phyloP scores from a whole-genome alignment of 2,797 vertebrate species.

The Etheostoma perlongum region DNA sequence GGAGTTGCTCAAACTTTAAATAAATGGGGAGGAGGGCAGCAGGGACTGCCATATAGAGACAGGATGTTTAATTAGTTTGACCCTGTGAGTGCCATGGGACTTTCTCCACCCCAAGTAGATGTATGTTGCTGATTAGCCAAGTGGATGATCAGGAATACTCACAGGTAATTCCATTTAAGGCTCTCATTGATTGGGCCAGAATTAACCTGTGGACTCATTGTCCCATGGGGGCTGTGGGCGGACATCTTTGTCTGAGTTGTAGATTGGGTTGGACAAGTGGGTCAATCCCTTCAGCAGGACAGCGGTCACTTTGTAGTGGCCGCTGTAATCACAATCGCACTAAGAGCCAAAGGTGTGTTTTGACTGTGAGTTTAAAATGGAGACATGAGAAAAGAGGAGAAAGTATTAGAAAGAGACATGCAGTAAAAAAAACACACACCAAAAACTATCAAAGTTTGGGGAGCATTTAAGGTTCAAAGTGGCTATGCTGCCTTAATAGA shows the following conservation, averaged over 20 bases:
- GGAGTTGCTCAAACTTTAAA: slow-evolving; percentile 30
- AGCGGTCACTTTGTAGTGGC: slow-evolving; percentile 21
- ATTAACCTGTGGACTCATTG: slow-evolving; percentile 61
- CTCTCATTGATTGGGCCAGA: slow-evolving; percentile 67
- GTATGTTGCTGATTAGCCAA: slow-evolving; percentile 77
- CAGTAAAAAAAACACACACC: not conserved
- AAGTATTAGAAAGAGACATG: not conserved
- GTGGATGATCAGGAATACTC: slow-evolving; percentile 66
- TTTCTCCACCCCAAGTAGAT: slow-evolving; percentile 44
- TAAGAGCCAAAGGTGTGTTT: slow-evolving; percentile 3
- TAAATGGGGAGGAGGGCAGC: slow-evolving; percentile 46
- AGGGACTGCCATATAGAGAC: slow-evolving; percentile 33
- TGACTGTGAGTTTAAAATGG: not conserved
- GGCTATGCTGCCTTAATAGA: not conserved
- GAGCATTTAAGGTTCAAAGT: not conserved
- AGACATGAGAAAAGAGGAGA: not conserved
- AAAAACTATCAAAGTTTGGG: not conserved
- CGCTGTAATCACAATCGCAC: not conserved
- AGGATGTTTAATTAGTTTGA: slow-evolving; percentile 71
- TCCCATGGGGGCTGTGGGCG: slow-evolving; percentile 20
- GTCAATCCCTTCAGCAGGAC: not conserved
- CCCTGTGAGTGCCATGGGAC: slow-evolving; percentile 51
- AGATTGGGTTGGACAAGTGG: slow-evolving; percentile 39
- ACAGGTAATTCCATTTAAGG: slow-evolving; percentile 67
- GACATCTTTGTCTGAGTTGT: slow-evolving; percentile 45